A percentile compares a stretch with the other conserved stretches of the same genome.
Evolutionary conservation across 1,140 invertebrate species (phyloP).

Genomic region (Aphelinus atriplicis): DNA sequence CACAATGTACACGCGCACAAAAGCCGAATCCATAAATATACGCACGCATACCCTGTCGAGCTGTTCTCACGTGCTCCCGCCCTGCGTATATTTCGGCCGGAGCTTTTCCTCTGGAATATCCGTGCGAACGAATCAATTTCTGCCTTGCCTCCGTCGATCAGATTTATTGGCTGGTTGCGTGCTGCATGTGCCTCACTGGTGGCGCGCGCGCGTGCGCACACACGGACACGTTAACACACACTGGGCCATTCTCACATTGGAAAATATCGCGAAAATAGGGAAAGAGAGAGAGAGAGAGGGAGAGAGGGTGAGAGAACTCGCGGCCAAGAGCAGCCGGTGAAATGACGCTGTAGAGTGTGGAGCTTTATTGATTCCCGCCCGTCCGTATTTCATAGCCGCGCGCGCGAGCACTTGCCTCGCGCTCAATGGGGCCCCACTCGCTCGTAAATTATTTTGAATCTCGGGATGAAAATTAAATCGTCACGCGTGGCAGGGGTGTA

Average conservation of each 20-base stretch:
- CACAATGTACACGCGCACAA: background rate
- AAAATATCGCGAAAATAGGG: background rate
- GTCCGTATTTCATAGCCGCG: constrained; percentile 6
- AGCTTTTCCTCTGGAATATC: background rate
- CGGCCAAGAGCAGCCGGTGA: no score
- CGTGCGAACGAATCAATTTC: constrained; percentile 39
- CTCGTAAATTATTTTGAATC: constrained; percentile 31
- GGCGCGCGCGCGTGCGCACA: background rate
- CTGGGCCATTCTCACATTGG: background rate
- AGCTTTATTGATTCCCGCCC: constrained; percentile 15
- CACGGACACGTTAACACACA: no score
- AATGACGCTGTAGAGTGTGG: background rate
- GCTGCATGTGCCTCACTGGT: constrained; percentile 7
- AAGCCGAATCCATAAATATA: background rate
- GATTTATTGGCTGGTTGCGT: constrained; percentile 36
- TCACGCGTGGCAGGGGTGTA: background rate
- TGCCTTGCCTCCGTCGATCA: constrained; percentile 32
- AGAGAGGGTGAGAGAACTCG: background rate
- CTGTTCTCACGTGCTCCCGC: constrained; percentile 11
- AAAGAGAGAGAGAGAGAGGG: background rate
- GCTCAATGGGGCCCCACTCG: constrained; percentile 7
- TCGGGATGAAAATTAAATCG: constrained; percentile 27
- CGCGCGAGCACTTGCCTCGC: background rate
- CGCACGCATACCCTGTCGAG: background rate
- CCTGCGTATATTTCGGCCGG: constrained; percentile 10